Evolutionary conservation across 2,113 vertebrate genomes (phyloP).

Genomic region (Cyrtonyx montezumae): DNA sequence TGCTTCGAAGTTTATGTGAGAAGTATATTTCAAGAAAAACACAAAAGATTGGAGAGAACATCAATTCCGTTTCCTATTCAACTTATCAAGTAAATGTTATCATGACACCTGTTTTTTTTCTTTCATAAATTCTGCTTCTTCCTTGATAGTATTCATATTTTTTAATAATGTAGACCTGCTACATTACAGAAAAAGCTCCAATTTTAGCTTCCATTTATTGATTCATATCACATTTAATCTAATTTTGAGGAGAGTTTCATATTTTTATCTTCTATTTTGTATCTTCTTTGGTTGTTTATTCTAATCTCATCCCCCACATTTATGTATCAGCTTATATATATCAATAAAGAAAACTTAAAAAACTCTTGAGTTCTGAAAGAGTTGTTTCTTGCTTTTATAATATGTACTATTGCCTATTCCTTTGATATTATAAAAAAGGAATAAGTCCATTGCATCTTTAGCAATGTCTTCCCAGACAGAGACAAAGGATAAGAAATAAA

Average conservation of each 20-base stretch:
- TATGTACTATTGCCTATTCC: not conserved
- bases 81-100: not conserved
- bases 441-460: not conserved
- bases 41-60: not conserved
- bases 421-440: not conserved
- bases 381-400: not conserved
- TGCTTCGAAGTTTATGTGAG: not conserved
- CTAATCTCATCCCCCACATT: not conserved
- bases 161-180: not conserved
- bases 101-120: too few species aligned
- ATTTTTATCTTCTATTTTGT: not conserved
- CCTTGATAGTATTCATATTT: not conserved
- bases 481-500: not conserved
- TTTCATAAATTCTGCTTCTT: not conserved
- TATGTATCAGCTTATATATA: not conserved
- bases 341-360: not conserved
- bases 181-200: not conserved
- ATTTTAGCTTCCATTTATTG: not conserved
- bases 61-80: not conserved
- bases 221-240: not conserved
- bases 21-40: not conserved
- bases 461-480: not conserved
- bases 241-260: not conserved
- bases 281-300: not conserved
- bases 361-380: not conserved